A percentile compares a stretch with the other conserved stretches of the same genome.
Evolutionary conservation across 2,113 vertebrate species (phyloP).

Genomic region (Plecturocebus donacophilus): DNA sequence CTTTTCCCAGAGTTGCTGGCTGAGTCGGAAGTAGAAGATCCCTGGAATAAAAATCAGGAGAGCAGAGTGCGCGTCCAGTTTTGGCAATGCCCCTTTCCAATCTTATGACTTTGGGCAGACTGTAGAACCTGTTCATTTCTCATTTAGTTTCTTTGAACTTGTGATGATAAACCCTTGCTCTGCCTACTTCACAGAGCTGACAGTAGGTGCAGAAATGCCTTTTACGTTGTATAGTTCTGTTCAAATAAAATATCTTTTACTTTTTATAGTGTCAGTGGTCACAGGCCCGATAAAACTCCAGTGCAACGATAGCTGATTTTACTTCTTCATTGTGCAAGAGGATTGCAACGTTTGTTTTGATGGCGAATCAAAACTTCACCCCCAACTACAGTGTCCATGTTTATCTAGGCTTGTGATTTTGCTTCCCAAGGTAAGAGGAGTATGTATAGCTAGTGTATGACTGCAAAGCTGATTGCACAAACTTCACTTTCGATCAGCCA

Average conservation of each 20-base stretch:
- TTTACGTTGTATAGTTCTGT: background rate
- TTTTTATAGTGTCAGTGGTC: background rate
- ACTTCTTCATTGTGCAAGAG: background rate
- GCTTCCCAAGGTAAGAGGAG: background rate
- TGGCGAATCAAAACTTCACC: background rate
- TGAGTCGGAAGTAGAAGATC: slow-evolving; percentile 6
- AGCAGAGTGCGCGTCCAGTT: background rate
- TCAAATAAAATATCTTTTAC: background rate
- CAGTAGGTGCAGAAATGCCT: background rate
- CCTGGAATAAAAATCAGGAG: slow-evolving; percentile 70
- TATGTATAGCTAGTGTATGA: background rate
- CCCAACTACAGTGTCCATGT: background rate
- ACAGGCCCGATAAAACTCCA: background rate
- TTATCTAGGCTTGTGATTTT: background rate
- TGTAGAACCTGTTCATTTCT: slow-evolving; percentile 3
- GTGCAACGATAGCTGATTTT: background rate
- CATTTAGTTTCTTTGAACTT: slow-evolving; percentile 13
- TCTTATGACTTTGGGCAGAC: slow-evolving; percentile 10
- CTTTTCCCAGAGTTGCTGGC: slow-evolving; percentile 54
- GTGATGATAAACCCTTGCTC: background rate
- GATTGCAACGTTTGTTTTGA: background rate
- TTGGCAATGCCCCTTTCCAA: background rate
- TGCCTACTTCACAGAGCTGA: background rate
- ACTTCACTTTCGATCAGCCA: background rate
- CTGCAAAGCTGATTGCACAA: background rate